Conservation (phyloP, 1,140 invertebrate genomes). For the Hylyphantes graminicola region DNA sequence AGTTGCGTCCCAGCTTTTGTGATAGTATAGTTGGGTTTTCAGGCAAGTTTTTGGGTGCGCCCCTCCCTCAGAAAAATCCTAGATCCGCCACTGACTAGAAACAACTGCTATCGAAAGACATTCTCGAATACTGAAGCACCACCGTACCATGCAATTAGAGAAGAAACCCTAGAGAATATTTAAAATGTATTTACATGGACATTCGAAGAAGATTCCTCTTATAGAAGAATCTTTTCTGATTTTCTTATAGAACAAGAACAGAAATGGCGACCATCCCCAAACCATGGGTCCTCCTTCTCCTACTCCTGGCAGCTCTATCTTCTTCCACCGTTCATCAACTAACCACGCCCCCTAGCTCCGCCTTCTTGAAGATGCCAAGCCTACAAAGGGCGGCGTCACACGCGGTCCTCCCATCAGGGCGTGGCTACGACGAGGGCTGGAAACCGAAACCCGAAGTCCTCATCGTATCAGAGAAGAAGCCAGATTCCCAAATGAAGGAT, state of each 20-base stretch:
- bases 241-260: slow-evolving; percentile 34
- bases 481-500: slow-evolving; percentile 35
- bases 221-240: slow-evolving; percentile 48
- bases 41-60: too few relatives aligned
- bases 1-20: too few relatives aligned
- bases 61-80: too few relatives aligned
- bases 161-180: background rate
- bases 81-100: too few relatives aligned
- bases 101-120: background rate
- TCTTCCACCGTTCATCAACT: slow-evolving; percentile 17
- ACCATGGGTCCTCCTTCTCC: background rate
- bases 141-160: background rate
- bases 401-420: slow-evolving; percentile 23
- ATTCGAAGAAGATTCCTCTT: slow-evolving; percentile 27
- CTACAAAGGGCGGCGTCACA: slow-evolving; percentile 21
- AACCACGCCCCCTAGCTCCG: background rate
- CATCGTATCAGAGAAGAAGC: slow-evolving; percentile 56
- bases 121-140: background rate
- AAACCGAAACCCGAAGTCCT: slow-evolving; percentile 57
- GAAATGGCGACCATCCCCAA: slow-evolving; percentile 25
- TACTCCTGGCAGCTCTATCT: background rate
- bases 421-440: slow-evolving; percentile 51
- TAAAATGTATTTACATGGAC: slow-evolving; percentile 12
- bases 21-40: too few relatives aligned
- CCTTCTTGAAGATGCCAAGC: slow-evolving; percentile 15